phyloP scores from a whole-genome alignment of 92 coral and sea anemone genomes.

The Epizoanthus rinbou region DNA sequence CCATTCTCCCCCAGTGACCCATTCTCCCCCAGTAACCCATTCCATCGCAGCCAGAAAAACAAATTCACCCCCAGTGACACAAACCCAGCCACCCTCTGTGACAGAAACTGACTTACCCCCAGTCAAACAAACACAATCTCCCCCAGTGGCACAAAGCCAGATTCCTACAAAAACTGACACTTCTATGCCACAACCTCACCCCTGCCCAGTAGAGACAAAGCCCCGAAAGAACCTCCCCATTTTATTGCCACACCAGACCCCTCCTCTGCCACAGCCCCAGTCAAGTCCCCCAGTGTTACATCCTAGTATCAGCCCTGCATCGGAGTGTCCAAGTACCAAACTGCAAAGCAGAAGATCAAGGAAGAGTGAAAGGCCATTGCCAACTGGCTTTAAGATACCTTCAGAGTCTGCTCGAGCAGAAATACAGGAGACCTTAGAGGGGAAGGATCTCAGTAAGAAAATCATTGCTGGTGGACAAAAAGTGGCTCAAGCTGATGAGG shows the following conservation, averaged over 20 bases:
- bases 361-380: constrained; percentile 66
- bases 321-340: constrained; percentile 55
- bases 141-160: background rate
- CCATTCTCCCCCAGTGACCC: constrained; percentile 2
- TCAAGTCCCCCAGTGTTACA: constrained; percentile 43
- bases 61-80: background rate
- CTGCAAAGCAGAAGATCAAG: constrained; percentile 59
- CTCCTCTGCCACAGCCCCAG: constrained; percentile 23
- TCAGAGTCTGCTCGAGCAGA: background rate
- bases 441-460: constrained; percentile 1
- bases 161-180: background rate
- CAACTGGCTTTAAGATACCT: constrained; percentile 47
- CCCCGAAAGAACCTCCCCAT: background rate
- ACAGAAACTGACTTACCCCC: constrained; percentile 2
- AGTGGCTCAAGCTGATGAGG: background rate
- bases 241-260: background rate
- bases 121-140: constrained; percentile 3
- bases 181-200: background rate
- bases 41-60: background rate
- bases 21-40: constrained; percentile 8
- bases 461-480: background rate
- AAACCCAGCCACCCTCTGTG: background rate
- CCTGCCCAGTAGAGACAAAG: constrained; percentile 10
- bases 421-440: constrained; percentile 5
- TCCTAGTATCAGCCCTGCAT: constrained; percentile 56